Conservation (phyloP, 1,140 invertebrate genomes). For the Hylaeus volcanicus region DNA sequence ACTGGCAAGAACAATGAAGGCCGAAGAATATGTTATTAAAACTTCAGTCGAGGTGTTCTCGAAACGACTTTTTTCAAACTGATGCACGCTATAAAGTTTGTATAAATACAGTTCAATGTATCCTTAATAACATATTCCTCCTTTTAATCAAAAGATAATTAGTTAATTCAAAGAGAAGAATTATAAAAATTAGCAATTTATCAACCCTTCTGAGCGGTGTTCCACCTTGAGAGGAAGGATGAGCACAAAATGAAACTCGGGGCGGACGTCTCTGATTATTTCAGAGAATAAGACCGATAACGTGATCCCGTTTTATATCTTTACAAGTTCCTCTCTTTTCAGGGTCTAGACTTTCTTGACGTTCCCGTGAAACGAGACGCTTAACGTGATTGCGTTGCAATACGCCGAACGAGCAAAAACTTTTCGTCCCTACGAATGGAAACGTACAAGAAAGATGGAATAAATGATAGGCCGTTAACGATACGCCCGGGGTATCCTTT, state of each 20-base stretch:
- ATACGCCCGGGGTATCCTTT: conserved; percentile 1
- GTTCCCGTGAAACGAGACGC: conserved; percentile 23
- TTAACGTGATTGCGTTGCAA: conserved; percentile 36
- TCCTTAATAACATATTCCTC: no score
- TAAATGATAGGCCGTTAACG: conserved; percentile 41
- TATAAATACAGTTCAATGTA: no score
- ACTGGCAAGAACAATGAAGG: no score
- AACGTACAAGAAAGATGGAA: conserved; percentile 18
- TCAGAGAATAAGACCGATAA: conserved; percentile 43
- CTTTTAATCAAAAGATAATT: no score
- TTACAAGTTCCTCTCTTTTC: conserved; percentile 20
- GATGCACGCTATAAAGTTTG: no score
- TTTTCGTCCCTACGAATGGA: conserved; percentile 24
- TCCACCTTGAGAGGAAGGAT: neutral
- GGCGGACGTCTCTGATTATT: conserved; percentile 32
- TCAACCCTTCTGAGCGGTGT: no score
- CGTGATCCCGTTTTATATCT: conserved; percentile 41
- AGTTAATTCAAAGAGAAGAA: no score
- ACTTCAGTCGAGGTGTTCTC: no score
- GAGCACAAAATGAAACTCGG: conserved; percentile 20
- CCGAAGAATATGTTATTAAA: no score
- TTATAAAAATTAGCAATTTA: no score
- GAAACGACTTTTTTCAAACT: no score
- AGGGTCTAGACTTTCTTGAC: neutral
- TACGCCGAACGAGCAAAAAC: conserved; percentile 28